Conservation (phyloP, 2,888 invertebrate species). For the Aromia moschata region DNA sequence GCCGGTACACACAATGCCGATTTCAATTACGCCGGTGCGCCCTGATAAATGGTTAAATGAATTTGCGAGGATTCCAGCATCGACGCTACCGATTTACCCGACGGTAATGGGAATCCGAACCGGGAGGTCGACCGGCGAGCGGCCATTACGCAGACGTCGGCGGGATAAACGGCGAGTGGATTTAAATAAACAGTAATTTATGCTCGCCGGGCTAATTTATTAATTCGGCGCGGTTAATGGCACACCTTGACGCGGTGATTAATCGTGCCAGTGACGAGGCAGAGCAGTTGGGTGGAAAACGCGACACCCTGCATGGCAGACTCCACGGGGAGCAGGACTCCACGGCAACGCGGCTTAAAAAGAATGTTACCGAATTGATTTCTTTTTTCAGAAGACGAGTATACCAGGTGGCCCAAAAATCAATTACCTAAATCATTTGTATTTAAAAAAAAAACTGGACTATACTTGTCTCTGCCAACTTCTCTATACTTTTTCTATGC, state of each 20-base stretch:
- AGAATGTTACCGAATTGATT: too few species aligned
- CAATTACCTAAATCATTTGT: too few species aligned
- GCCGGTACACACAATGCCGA: conserved; percentile 15
- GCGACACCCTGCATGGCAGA: too few species aligned
- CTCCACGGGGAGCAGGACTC: too few species aligned
- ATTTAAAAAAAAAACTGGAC: too few species aligned
- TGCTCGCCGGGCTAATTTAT: neutral
- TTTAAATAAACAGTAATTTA: conserved; percentile 6
- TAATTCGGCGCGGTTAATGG: conserved; percentile 5
- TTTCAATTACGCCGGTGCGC: conserved; percentile 18
- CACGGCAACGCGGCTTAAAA: too few species aligned
- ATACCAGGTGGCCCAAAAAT: too few species aligned
- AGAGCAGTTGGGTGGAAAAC: too few species aligned
- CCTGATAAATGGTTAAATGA: conserved; percentile 24
- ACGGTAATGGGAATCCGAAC: conserved; percentile 18
- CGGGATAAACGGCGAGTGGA: conserved; percentile 9
- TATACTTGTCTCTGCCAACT: too few species aligned
- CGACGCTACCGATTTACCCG: conserved; percentile 18
- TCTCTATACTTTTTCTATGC: too few species aligned
- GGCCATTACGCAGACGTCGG: conserved; percentile 11
- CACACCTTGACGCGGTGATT: neutral
- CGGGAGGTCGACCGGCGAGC: neutral
- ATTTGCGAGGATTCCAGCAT: conserved; percentile 25
- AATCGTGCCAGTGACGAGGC: too few species aligned
- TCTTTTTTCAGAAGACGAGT: too few species aligned